Conservation (phyloP, 2,113 vertebrate species). For the Scophthalmus maximus region DNA sequence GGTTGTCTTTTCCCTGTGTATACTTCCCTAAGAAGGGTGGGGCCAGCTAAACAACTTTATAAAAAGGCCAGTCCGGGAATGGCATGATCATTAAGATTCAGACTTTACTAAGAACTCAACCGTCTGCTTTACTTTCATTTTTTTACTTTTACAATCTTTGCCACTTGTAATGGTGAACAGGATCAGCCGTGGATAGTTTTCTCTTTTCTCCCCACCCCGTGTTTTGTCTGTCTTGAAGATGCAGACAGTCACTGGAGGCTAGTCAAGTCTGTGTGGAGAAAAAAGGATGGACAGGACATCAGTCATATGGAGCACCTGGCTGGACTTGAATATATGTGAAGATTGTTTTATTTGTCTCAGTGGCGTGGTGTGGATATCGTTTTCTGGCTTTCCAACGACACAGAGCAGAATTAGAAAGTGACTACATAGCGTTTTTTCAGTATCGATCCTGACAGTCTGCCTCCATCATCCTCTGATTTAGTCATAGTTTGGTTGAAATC, state of each 20-base stretch:
- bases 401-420: constrained; percentile 29
- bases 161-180: background rate
- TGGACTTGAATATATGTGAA: constrained; percentile 1
- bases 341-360: constrained; percentile 13
- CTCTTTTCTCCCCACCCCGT: background rate
- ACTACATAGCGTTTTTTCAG: constrained; percentile 13
- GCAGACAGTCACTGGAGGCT: background rate
- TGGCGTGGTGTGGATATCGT: constrained; percentile 7
- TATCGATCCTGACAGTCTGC: constrained; percentile 5
- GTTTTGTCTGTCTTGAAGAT: constrained; percentile 6
- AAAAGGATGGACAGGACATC: constrained; percentile 7
- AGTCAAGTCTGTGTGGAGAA: background rate
- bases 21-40: constrained; percentile 19
- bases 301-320: background rate
- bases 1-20: background rate
- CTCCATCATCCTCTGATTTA: constrained; percentile 20
- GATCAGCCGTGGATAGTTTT: background rate
- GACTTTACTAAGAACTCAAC: background rate
- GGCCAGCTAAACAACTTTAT: background rate
- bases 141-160: background rate
- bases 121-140: background rate
- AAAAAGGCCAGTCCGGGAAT: constrained; percentile 16
- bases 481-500: constrained; percentile 31
- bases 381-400: constrained; percentile 6
- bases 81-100: constrained; percentile 2